phyloP scores from a whole-genome alignment of 2,888 invertebrate species.

The Apeira syringaria region DNA sequence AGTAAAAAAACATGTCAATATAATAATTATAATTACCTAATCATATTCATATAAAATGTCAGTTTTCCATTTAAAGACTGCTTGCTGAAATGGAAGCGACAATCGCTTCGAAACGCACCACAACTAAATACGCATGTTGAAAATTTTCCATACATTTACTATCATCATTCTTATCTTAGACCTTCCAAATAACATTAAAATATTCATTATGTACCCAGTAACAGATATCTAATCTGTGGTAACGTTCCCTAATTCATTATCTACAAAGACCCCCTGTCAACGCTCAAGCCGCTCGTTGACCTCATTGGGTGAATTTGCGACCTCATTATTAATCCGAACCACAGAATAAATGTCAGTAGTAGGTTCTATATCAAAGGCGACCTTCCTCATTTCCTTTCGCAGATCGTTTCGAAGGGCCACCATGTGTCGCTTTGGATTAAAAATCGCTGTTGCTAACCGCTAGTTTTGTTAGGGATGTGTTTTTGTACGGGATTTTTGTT shows the following conservation, averaged over 20 bases:
- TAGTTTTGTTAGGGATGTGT: constrained; percentile 4
- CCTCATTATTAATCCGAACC: constrained; percentile 2
- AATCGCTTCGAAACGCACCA: too few relatives aligned
- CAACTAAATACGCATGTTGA: too few relatives aligned
- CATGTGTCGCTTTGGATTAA: constrained; percentile 9
- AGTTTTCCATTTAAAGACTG: too few relatives aligned
- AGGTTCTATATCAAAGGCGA: constrained; percentile 3
- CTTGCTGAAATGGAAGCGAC: too few relatives aligned
- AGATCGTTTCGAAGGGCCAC: constrained; percentile 11
- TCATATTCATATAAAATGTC: too few relatives aligned
- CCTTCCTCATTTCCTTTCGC: constrained; percentile 19
- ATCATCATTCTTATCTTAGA: too few relatives aligned
- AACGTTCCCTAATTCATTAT: neutral
- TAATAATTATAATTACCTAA: too few relatives aligned
- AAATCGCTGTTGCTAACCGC: constrained; percentile 14
- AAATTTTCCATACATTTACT: too few relatives aligned
- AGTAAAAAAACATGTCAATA: too few relatives aligned
- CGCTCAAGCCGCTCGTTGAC: constrained; percentile 4
- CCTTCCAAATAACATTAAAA: too few relatives aligned
- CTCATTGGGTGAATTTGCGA: constrained; percentile 7
- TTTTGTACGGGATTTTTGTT: neutral
- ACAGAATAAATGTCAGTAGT: neutral
- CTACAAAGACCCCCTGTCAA: constrained; percentile 9
- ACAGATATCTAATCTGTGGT: neutral
- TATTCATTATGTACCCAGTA: neutral